A percentile compares a stretch with the other conserved stretches of the same genome.
Conservation (phyloP, 2,888 invertebrate species). For the Dolomedes plantarius region DNA sequence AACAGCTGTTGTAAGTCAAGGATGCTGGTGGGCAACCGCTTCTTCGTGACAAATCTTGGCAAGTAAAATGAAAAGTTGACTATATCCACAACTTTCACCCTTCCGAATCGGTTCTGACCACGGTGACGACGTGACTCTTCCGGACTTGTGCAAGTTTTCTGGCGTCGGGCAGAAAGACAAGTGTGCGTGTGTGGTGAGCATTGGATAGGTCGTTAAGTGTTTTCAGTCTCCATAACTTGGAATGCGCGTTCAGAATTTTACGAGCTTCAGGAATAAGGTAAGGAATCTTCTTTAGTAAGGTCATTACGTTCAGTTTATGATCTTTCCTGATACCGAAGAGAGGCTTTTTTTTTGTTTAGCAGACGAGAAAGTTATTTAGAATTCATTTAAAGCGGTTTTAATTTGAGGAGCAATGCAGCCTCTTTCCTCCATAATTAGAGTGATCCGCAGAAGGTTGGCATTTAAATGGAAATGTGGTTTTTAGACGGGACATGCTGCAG, state of each 20-base stretch:
- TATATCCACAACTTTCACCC: not conserved
- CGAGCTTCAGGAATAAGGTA: not conserved
- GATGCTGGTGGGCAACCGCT: slow-evolving; percentile 24
- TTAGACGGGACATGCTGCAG: too few relatives aligned
- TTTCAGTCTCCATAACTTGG: not conserved
- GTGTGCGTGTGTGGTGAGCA: not conserved
- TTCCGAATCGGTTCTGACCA: not conserved
- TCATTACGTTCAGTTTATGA: too few relatives aligned
- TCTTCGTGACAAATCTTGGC: slow-evolving; percentile 28
- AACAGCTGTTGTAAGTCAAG: slow-evolving; percentile 30
- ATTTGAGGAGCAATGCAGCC: too few relatives aligned
- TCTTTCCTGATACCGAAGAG: too few relatives aligned
- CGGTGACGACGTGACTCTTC: not conserved
- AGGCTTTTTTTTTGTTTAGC: too few relatives aligned
- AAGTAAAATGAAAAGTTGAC: slow-evolving; percentile 2
- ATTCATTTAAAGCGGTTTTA: too few relatives aligned
- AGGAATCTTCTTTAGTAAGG: not conserved
- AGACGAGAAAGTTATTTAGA: too few relatives aligned
- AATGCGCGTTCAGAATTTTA: not conserved
- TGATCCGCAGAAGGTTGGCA: too few relatives aligned
- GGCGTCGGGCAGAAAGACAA: not conserved
- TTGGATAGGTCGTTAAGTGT: not conserved
- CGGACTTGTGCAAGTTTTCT: not conserved
- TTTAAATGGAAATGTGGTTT: too few relatives aligned
- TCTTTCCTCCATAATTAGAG: too few relatives aligned